Evolutionary conservation across 2,797 vertebrate species (phyloP).

Genomic region (Trichosurus vulpecula): DNA sequence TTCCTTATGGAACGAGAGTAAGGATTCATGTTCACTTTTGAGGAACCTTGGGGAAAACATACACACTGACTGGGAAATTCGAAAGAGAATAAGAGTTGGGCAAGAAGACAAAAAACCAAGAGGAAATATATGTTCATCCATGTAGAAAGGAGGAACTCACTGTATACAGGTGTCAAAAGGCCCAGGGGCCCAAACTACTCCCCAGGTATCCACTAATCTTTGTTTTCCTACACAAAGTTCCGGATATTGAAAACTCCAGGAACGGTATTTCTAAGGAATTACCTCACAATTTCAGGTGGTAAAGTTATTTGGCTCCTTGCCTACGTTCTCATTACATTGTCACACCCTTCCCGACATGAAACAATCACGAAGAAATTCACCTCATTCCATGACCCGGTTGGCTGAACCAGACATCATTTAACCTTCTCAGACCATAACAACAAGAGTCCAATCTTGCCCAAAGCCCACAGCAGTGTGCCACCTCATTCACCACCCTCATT

Average conservation of each 20-base stretch:
- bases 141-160: not conserved
- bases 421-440: slow-evolving; percentile 43
- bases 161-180: not conserved
- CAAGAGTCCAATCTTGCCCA: slow-evolving; percentile 49
- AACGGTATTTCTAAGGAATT: not conserved
- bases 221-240: slow-evolving; percentile 1
- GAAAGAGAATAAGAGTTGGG: not conserved
- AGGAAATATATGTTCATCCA: fast-evolving
- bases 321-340: not conserved
- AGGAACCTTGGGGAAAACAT: not conserved
- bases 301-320: slow-evolving; percentile 72
- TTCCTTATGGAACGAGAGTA: too few relatives aligned
- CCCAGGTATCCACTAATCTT: fast-evolving
- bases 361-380: slow-evolving; percentile 71
- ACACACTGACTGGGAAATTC: not conserved
- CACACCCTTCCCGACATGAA: slow-evolving; percentile 69
- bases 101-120: not conserved
- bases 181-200: fast-evolving
- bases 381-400: slow-evolving; percentile 49
- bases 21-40: not conserved
- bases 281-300: slow-evolving; percentile 69
- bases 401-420: slow-evolving; percentile 63
- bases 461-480: not conserved
- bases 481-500: not conserved
- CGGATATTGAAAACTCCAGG: not conserved